Base-by-base conservation (phyloP, 2,113 vertebrate genomes). In the Fregata magnificens region DNA sequence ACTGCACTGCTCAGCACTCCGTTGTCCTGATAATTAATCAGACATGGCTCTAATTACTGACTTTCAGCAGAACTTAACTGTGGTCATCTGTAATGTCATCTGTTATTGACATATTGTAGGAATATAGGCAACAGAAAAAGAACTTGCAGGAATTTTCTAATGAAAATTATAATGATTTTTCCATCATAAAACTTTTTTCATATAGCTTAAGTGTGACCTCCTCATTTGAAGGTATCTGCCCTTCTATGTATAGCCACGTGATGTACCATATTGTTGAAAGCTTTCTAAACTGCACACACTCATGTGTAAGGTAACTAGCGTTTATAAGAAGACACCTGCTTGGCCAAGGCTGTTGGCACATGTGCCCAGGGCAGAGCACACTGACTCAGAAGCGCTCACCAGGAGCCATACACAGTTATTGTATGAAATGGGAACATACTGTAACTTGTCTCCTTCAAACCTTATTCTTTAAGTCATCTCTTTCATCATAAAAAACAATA, bases 1-100 rank as follows among this genome's bases (percentile, higher is more conserved):
- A 95, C 90, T 97, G 95, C 91, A 69, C 63, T 25, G 45, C 95
- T 97, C 97, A 98, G 96, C 96, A 95, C 82, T 95, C 90, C 74
- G 6, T 18, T 84, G 67, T 89, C 94, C 92, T 97, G 93, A 82
- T 98, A 97, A 97, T 98, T 97, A 95, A 97, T 98, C 95, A 97
- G 96, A 86, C 96, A 96, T 49, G 80, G 86, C 69, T 96, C 86
- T 91, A 95, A 96, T 97, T 96, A 97, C 92, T 93, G 89, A 83
- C 66, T 95, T 97, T 95, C 88, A 97, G 96, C 96, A 97, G 91
- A 97, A 96, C 76, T 96, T 97, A 71, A 91, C 83, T 88, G 88
- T 96, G 97, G 94, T 95, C 87, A 85, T 95, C 36, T 45, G 86
- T 94, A 97, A 85, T 0, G 0, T 93, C 71, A 70, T 88, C 82